These are phyloP conservation scores for Mythimna loreyi DNA, from an alignment of 2,888 invertebrate genomes.

Conservation along the genomic window DNA sequence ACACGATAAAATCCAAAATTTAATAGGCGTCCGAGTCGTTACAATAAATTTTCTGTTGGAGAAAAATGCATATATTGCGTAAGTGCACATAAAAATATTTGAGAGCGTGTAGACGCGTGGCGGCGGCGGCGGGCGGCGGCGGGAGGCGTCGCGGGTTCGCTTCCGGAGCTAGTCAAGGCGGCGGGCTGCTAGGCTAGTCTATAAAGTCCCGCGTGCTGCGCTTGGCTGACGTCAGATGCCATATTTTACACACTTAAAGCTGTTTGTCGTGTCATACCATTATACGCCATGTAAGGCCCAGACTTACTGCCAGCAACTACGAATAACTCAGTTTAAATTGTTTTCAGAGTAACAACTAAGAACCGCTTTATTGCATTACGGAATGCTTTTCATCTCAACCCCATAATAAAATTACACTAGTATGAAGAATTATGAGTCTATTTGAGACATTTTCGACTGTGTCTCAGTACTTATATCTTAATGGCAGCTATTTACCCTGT, in stretches of 20 bases:
- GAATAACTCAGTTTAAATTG: constrained; percentile 89
- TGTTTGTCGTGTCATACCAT: constrained; percentile 91
- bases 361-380: constrained; percentile 82
- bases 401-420: constrained; percentile 77
- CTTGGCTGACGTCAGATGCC: constrained; percentile 87
- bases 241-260: constrained; percentile 91
- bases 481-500: constrained; percentile 74
- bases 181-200: constrained; percentile 73
- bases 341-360: constrained; percentile 80
- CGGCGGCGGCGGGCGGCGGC: constrained; percentile 26
- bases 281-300: constrained; percentile 88
- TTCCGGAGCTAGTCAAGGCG: constrained; percentile 76
- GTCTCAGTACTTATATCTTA: constrained; percentile 72
- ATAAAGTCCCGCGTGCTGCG: constrained; percentile 83
- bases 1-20: constrained; percentile 34
- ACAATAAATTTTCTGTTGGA: constrained; percentile 43
- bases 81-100: constrained; percentile 68
- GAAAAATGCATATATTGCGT: constrained; percentile 63
- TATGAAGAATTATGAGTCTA: constrained; percentile 76
- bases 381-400: constrained; percentile 81
- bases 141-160: constrained; percentile 68
- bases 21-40: constrained; percentile 37
- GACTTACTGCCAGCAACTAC: constrained; percentile 86
- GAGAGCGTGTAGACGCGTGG: constrained; percentile 63
- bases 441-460: constrained; percentile 71